phyloP scores from a whole-genome alignment of 2,797 vertebrate species.

The Siniperca scherzeri region DNA sequence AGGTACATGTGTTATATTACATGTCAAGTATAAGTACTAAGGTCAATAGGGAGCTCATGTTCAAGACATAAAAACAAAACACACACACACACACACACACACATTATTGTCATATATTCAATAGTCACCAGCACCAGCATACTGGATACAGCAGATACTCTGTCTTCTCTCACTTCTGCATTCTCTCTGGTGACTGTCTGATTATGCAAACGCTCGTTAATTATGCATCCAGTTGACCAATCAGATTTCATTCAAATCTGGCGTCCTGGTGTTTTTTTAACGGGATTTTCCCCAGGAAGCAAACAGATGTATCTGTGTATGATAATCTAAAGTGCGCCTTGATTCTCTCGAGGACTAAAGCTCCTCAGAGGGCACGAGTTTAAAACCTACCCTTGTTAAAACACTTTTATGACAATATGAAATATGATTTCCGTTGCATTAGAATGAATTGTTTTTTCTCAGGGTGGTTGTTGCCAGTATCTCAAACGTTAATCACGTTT shows the following conservation, averaged over 20 bases:
- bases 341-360: neutral
- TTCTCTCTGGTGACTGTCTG: neutral
- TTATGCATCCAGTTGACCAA: slow-evolving; percentile 12
- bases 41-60: neutral
- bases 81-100: neutral
- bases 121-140: neutral
- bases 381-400: neutral
- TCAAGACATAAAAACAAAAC: neutral
- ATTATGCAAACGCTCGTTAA: slow-evolving; percentile 26
- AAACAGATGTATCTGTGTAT: neutral
- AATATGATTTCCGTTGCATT: neutral
- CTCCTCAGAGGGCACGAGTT: neutral
- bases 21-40: neutral
- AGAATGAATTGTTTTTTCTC: neutral
- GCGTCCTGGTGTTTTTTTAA: neutral
- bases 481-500: neutral
- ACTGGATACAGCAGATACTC: neutral
- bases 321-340: neutral
- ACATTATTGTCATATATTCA: neutral
- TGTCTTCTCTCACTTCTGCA: neutral
- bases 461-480: neutral
- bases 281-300: neutral
- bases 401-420: neutral
- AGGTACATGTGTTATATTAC: neutral
- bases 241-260: slow-evolving; percentile 20